phyloP scores from a whole-genome alignment of 92 coral and sea anemone species.

The Muricea muricata region DNA sequence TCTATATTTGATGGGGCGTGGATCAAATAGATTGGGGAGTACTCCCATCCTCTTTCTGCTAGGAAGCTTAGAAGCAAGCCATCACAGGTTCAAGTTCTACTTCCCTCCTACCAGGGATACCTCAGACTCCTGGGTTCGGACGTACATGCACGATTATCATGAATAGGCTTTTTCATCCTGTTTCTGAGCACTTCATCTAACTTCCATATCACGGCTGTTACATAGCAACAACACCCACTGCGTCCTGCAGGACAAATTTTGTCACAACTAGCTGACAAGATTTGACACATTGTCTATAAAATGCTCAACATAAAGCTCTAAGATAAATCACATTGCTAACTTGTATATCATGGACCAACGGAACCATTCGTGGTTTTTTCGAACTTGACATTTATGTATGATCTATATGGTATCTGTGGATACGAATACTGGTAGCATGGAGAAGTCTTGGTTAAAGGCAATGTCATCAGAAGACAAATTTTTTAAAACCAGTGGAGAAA shows the following conservation, averaged over 20 bases:
- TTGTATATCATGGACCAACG: background rate
- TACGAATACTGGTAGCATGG: constrained; percentile 46
- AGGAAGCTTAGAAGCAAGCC: constrained; percentile 58
- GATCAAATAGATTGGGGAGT: constrained; percentile 55
- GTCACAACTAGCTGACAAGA: too few species aligned
- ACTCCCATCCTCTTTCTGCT: constrained; percentile 66
- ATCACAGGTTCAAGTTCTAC: constrained; percentile 68
- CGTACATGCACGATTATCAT: constrained; percentile 64
- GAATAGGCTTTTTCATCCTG: background rate
- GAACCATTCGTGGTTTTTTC: constrained; percentile 44
- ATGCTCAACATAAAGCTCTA: too few species aligned
- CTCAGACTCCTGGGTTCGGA: constrained; percentile 79
- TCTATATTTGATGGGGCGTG: constrained; percentile 65
- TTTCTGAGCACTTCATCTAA: constrained; percentile 72
- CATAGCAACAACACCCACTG: too few species aligned
- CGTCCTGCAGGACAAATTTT: too few species aligned
- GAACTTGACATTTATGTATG: constrained; percentile 65
- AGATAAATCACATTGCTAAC: background rate
- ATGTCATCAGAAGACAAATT: constrained; percentile 62
- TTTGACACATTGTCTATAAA: too few species aligned
- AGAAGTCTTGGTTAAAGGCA: constrained; percentile 58
- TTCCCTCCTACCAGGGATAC: constrained; percentile 71
- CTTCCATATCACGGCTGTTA: constrained; percentile 70
- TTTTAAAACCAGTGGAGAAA: background rate
- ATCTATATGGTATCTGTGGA: constrained; percentile 72